Conservation (phyloP, 2,888 invertebrate species). For the Diarsia mendica region DNA sequence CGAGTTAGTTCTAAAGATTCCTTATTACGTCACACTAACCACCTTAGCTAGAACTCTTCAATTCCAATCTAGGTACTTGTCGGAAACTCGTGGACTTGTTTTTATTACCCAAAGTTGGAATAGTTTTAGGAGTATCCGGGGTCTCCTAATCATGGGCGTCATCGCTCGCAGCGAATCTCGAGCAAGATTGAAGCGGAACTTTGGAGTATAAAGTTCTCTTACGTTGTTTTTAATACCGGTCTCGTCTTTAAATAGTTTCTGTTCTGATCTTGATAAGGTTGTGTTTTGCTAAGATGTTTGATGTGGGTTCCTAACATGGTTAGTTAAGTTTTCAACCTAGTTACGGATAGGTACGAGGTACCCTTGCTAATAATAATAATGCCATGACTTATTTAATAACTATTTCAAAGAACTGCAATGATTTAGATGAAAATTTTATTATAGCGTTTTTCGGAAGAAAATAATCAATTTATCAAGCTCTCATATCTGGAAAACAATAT, state of each 20-base stretch:
- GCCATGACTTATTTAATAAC: background rate
- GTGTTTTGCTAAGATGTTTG: background rate
- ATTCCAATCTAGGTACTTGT: slow-evolving; percentile 26
- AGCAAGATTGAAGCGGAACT: slow-evolving; percentile 52
- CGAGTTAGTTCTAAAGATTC: slow-evolving; percentile 1
- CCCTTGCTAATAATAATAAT: background rate
- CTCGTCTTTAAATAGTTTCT: slow-evolving; percentile 22
- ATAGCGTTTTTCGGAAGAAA: too few relatives aligned
- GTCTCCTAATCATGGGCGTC: slow-evolving; percentile 59
- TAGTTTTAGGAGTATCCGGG: slow-evolving; percentile 57
- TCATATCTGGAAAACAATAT: too few relatives aligned
- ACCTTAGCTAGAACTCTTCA: slow-evolving; percentile 2
- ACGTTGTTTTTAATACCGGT: slow-evolving; percentile 40
- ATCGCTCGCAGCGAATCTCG: slow-evolving; percentile 47
- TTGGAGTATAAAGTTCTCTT: slow-evolving; percentile 41
- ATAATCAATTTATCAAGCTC: too few relatives aligned
- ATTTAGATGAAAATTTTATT: too few relatives aligned
- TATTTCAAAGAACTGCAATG: too few relatives aligned
- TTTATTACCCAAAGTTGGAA: slow-evolving; percentile 60
- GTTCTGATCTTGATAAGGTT: slow-evolving; percentile 23
- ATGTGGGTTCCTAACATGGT: background rate
- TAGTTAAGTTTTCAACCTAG: background rate
- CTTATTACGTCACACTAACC: slow-evolving; percentile 20
- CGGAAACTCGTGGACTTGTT: slow-evolving; percentile 47
- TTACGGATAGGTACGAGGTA: background rate